These are phyloP conservation scores for Urocyon cinereoargenteus DNA, from an alignment of 2,797 vertebrate genomes.

Conservation along the genomic window DNA sequence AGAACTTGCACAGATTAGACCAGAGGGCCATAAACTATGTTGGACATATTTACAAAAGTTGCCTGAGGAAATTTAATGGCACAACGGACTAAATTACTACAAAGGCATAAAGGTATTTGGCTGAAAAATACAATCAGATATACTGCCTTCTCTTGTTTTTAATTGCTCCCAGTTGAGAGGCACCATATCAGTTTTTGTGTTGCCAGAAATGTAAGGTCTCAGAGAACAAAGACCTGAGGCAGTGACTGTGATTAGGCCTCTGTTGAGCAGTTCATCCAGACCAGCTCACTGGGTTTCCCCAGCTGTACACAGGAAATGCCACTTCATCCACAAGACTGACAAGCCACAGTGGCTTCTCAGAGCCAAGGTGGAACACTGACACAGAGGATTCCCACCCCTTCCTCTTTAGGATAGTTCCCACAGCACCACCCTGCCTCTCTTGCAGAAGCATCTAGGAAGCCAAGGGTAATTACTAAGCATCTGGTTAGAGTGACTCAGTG, in stretches of 20 bases:
- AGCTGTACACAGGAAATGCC: neutral
- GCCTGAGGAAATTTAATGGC: neutral
- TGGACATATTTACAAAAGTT: conserved; percentile 21
- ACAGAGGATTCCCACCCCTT: neutral
- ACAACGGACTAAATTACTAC: neutral
- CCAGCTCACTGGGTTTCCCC: neutral
- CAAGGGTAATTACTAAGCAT: neutral
- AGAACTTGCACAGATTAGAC: conserved; percentile 4
- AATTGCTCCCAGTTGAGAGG: conserved; percentile 2
- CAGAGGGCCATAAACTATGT: neutral
- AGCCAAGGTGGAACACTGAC: neutral
- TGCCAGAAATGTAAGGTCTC: neutral
- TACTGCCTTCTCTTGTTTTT: conserved; percentile 14
- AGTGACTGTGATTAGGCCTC: neutral
- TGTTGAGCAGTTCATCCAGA: neutral
- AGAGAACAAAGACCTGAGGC: neutral
- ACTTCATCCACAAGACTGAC: neutral
- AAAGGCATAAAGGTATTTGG: neutral
- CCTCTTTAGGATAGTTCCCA: neutral
- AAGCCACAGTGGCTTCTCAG: neutral
- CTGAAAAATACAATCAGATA: conserved; percentile 54
- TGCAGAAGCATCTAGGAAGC: neutral
- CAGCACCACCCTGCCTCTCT: neutral
- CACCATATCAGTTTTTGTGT: neutral
- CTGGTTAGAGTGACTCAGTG: neutral